These are phyloP conservation scores for Poecilus cupreus DNA, from an alignment of 2,888 invertebrate species.

Conservation along the genomic window DNA sequence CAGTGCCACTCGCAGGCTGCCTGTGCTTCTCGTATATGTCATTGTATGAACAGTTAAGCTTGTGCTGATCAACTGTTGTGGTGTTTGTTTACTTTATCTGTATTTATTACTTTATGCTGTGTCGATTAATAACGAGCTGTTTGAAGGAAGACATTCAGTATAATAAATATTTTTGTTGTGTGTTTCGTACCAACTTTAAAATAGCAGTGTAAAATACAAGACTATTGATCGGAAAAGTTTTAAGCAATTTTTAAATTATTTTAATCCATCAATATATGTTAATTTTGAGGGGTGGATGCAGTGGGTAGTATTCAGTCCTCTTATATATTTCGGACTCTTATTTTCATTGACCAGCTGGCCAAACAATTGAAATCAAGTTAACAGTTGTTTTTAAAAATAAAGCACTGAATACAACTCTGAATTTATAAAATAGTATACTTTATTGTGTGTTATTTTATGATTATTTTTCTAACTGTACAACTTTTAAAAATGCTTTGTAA, in stretches of 20 bases:
- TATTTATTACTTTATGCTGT: conserved; percentile 46
- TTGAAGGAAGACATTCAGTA: conserved; percentile 8
- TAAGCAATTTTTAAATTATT: conserved; percentile 39
- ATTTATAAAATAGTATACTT: neutral
- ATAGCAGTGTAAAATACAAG: conserved; percentile 31
- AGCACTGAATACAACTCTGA: conserved; percentile 17
- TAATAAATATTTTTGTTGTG: conserved; percentile 43
- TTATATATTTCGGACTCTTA: neutral
- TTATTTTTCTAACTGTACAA: conserved; percentile 33
- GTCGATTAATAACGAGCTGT: conserved; percentile 23
- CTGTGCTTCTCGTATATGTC: conserved; percentile 36
- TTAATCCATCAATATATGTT: conserved; percentile 15
- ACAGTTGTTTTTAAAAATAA: neutral
- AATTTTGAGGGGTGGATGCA: conserved; percentile 1
- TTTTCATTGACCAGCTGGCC: neutral
- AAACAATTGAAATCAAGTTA: no score
- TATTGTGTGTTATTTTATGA: conserved; percentile 14
- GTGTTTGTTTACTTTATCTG: conserved; percentile 46
- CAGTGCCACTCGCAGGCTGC: conserved; percentile 20
- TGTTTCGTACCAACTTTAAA: conserved; percentile 51
- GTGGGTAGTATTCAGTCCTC: neutral
- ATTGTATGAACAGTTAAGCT: conserved; percentile 63
- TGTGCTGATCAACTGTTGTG: conserved; percentile 48
- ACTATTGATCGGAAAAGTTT: conserved; percentile 9
- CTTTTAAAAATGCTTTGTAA: conserved; percentile 29